Evolutionary conservation across 1,140 invertebrate species (phyloP), one percentile per base, ranked within the genome.

Genomic region (Cydia strobilella): DNA sequence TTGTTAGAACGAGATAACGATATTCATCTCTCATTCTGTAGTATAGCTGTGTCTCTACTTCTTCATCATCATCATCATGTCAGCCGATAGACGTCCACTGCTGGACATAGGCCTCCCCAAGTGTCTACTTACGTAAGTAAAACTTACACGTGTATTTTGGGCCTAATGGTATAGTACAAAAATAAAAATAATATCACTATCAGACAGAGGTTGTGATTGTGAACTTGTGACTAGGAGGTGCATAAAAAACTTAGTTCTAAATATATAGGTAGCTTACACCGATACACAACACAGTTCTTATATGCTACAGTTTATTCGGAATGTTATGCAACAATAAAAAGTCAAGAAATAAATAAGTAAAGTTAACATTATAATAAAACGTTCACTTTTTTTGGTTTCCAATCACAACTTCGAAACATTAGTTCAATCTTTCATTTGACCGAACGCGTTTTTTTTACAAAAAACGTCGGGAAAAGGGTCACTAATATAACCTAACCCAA

Each of bases 151-250:
- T n/a, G n/a, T n/a, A n/a, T n/a, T n/a, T n/a, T n/a, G n/a, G n/a
- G n/a, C n/a, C n/a, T n/a, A 12, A 25, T 63, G 5, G 13, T 66
- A 15, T 7, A 20, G 0, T n/a, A 27, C 35, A n/a, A 31, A 66
- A 66, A 15, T 27, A 65, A 66, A 7, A 66, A 31, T 31, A 31
- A 66, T 66, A 27, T 66, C 63, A 35, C 63, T 66, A 66, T 66
- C 27, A 31, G 63, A 35, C 27, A 31, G 63, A 66, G 6, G 12
- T 35, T n/a, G n/a, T n/a, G n/a, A n/a, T n/a, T n/a, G n/a, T n/a
- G n/a, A n/a, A n/a, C n/a, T 31, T 31, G 15, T 31, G 63, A 65
- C 63, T 66, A 66, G 63, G 63, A 66, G 63, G 63, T 66, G 27
- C 12, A 66, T 31, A 13, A 63, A 62, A 13, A 63, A 18, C 25